Base-by-base conservation (phyloP, 2,888 invertebrate genomes). In the Bombylius major region DNA sequence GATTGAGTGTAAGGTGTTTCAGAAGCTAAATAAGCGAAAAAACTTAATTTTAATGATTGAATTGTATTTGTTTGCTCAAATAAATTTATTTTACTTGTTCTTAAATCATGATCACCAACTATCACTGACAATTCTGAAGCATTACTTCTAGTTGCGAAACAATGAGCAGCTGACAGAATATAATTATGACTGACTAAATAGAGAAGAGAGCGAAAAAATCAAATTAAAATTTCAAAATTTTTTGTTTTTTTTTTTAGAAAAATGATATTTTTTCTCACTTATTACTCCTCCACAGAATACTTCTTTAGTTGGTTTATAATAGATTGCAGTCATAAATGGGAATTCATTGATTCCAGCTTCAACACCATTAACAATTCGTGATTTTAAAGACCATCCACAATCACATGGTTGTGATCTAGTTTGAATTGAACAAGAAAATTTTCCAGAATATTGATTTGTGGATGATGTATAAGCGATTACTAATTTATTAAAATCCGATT, bases 331-430 rank as follows among this genome's bases (percentile, higher is more conserved):
- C 80, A 82, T 81, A 62, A 78, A 76, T 3, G 82, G 79, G 64
- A 73, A 84, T 67, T 84, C 83, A 65, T 82, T 80, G 5, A 80
- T 67, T 0, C 72, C 74, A 0, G 82, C 78, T 59, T 79, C 76
- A 3, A 63, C 60, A 0, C 82, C 81, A 34, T 80, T 80, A 5
- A 80, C 80, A 56, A 83, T 80, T 59, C 78, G 75, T 11, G 11
- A 8, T 11, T 8, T 11, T 1, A 42, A 11, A 1, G 68, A 65
- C 73, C 73, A 73, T 48, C 73, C 73, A 39, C 73, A 73, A 51
- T 67, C 67, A 57, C 73, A 73, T 4, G 56, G 54, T 42, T 42
- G 39, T 42, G 39, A 6, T n/a, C 13, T 47, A 11, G 57, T 50
- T 31, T 47, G 56, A 11, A 70, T 11, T 0, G 49, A 49, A 56